Percentiles rank a stretch among this genome's conserved stretches.
These are phyloP conservation scores for Lepidurus packardi DNA, from an alignment of 1,140 invertebrate species.

Conservation along the genomic window DNA sequence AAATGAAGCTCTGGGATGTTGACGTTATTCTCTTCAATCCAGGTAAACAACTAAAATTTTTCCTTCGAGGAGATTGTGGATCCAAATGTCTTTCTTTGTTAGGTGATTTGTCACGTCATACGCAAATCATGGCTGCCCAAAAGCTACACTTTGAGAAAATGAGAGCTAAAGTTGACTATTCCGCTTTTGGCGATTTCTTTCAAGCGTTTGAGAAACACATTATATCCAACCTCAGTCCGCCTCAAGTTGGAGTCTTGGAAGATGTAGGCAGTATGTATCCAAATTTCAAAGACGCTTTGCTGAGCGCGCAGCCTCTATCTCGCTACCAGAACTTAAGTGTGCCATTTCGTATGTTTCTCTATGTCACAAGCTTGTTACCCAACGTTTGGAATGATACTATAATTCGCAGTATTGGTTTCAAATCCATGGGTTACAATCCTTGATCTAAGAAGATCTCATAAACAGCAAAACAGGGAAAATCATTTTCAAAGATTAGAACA, in stretches of 20 bases:
- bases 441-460: background rate
- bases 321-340: background rate
- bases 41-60: constrained; percentile 45
- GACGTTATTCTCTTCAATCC: constrained; percentile 70
- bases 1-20: constrained; percentile 66
- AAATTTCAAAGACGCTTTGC: background rate
- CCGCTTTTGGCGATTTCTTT: background rate
- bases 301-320: background rate
- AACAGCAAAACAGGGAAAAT: background rate
- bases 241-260: background rate
- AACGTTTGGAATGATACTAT: background rate
- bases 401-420: background rate
- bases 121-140: constrained; percentile 28
- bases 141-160: constrained; percentile 27
- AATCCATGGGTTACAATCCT: background rate
- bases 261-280: background rate
- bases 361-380: background rate
- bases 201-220: background rate
- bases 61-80: background rate
- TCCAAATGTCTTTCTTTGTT: background rate
- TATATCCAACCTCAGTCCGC: background rate
- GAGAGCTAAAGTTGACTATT: constrained; percentile 19
- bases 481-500: background rate
- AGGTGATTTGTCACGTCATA: constrained; percentile 33
- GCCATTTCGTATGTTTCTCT: background rate